These are phyloP conservation scores for Lasioglossum figueresi DNA, from an alignment of 2,888 invertebrate species.

Conservation along the genomic window DNA sequence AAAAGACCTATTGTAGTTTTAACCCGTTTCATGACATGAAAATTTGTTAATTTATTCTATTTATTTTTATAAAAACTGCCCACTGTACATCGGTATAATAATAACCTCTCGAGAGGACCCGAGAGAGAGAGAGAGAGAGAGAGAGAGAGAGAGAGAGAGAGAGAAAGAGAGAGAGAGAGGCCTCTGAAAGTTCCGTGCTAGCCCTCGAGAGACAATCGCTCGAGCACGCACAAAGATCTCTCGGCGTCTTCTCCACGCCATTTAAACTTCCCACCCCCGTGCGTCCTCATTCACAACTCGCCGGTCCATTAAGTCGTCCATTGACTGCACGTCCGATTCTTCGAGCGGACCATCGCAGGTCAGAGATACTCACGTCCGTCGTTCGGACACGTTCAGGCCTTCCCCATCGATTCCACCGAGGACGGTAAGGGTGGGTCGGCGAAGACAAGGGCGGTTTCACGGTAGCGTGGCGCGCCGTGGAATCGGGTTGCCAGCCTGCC, in stretches of 20 bases:
- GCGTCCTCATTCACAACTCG: conserved; percentile 41
- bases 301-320: conserved; percentile 50
- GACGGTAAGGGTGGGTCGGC: conserved; percentile 4
- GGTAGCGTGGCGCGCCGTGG: conserved; percentile 62
- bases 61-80: not conserved
- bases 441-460: conserved; percentile 67
- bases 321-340: conserved; percentile 68
- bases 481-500: conserved; percentile 48
- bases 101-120: not conserved
- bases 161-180: not conserved
- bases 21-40: not conserved
- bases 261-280: conserved; percentile 28
- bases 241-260: not conserved
- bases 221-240: not conserved
- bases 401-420: conserved; percentile 53
- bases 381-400: conserved; percentile 53
- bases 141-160: not conserved
- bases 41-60: not conserved
- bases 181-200: not conserved
- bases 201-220: not conserved
- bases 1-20: too few species aligned
- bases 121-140: not conserved
- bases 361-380: conserved; percentile 64
- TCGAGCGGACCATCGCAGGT: conserved; percentile 42
- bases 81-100: not conserved